Conservation (phyloP, 2,113 vertebrate genomes). For the Paramormyrops kingsleyae region DNA sequence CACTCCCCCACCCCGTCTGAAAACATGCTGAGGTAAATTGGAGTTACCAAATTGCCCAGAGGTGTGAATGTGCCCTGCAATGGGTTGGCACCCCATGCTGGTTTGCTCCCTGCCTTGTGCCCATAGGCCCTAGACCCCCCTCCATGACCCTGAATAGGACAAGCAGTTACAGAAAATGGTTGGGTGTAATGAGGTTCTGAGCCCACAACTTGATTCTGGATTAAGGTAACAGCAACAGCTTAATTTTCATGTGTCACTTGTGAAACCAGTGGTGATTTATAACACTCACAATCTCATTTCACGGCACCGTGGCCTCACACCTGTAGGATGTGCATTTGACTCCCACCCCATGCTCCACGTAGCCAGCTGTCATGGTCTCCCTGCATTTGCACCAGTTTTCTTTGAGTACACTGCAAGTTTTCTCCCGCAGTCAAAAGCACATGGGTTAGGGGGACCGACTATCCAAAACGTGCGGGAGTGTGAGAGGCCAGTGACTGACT, state of each 20-base stretch:
- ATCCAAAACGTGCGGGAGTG: not conserved
- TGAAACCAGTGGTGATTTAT: not conserved
- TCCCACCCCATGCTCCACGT: not conserved
- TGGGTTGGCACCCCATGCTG: not conserved
- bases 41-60: not conserved
- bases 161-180: not conserved
- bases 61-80: not conserved
- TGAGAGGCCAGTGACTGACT: not conserved
- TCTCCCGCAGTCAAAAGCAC: not conserved
- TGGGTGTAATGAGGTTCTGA: not conserved
- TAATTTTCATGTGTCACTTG: not conserved
- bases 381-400: not conserved
- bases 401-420: not conserved
- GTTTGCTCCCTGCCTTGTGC: not conserved
- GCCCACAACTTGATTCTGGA: not conserved
- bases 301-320: not conserved
- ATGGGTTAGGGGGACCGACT: not conserved
- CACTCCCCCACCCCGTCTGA: not conserved
- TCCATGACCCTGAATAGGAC: not conserved
- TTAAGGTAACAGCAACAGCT: not conserved
- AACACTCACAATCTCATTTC: not conserved
- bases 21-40: not conserved
- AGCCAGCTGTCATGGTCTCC: not conserved
- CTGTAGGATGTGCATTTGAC: not conserved
- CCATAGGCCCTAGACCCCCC: not conserved